A percentile compares a stretch with the other conserved stretches of the same genome.
Conservation (phyloP, 2,113 vertebrate species). For the Strix uralensis region DNA sequence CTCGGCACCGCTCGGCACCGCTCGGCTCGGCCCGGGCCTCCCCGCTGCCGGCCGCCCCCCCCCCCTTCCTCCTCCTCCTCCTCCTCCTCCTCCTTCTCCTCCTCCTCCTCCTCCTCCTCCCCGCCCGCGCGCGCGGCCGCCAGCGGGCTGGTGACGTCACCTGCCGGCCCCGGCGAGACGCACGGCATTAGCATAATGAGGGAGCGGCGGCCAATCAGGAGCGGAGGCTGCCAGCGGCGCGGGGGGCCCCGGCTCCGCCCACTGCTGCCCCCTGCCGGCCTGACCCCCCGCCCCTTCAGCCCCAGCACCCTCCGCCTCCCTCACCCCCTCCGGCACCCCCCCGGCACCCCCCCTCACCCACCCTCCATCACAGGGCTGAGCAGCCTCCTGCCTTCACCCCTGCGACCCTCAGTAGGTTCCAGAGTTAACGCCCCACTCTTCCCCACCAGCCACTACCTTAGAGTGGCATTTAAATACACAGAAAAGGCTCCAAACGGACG, state of each 20-base stretch:
- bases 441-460: not conserved
- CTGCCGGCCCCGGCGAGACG: constrained; percentile 36
- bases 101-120: too few relatives aligned
- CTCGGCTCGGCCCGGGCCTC: not conserved
- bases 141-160: constrained; percentile 61
- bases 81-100: too few relatives aligned
- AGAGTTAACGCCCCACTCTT: not conserved
- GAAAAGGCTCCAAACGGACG: not conserved
- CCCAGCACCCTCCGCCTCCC: not conserved
- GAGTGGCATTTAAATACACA: accelerated
- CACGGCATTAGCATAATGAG: constrained; percentile 65
- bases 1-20: not conserved
- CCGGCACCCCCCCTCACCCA: too few relatives aligned
- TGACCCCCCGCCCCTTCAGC: not conserved
- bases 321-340: not conserved
- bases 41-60: not conserved
- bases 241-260: not conserved
- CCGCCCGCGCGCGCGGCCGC: too few relatives aligned
- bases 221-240: not conserved
- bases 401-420: not conserved
- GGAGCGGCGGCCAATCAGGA: constrained; percentile 51
- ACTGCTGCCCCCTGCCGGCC: not conserved
- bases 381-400: too few relatives aligned
- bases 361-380: too few relatives aligned
- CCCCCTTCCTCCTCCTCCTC: too few relatives aligned